These are phyloP conservation scores for Bombus cullumanus DNA, from an alignment of 1,140 invertebrate species.

Conservation along the genomic window DNA sequence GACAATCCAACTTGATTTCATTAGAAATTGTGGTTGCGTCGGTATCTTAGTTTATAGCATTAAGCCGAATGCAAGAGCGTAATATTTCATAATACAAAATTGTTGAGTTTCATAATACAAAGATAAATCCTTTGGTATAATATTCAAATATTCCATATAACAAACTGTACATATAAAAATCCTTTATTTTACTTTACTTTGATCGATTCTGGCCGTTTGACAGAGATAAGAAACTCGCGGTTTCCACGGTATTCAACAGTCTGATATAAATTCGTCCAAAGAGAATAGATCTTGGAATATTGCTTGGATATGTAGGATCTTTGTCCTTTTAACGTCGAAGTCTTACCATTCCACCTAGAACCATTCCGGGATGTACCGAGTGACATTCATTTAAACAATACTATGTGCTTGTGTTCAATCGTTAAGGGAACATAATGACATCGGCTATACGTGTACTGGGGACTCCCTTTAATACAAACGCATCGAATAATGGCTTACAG, in stretches of 20 bases:
- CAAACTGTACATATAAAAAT: neutral
- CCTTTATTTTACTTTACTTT: neutral
- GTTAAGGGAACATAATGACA: slow-evolving; percentile 15
- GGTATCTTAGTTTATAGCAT: too few relatives aligned
- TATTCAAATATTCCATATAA: too few relatives aligned
- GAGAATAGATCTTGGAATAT: neutral
- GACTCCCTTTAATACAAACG: slow-evolving; percentile 20
- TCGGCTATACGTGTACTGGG: neutral
- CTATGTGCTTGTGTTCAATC: neutral
- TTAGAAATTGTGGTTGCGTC: too few relatives aligned
- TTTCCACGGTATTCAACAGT: neutral
- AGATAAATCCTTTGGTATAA: too few relatives aligned
- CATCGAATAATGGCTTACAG: slow-evolving; percentile 53
- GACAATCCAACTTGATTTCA: too few relatives aligned
- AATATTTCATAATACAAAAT: too few relatives aligned
- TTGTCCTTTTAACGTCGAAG: neutral
- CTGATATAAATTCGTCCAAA: neutral
- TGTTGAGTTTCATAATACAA: too few relatives aligned
- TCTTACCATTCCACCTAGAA: neutral
- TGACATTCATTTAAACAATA: slow-evolving; percentile 37
- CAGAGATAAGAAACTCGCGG: too few relatives aligned
- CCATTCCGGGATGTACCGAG: neutral
- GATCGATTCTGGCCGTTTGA: neutral
- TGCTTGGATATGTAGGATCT: neutral
- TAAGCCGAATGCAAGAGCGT: too few relatives aligned